Percentiles rank a stretch among this genome's conserved stretches.
These are phyloP conservation scores for Gymnocephalus cernua DNA, from an alignment of 2,113 vertebrate genomes.

Conservation along the genomic window DNA sequence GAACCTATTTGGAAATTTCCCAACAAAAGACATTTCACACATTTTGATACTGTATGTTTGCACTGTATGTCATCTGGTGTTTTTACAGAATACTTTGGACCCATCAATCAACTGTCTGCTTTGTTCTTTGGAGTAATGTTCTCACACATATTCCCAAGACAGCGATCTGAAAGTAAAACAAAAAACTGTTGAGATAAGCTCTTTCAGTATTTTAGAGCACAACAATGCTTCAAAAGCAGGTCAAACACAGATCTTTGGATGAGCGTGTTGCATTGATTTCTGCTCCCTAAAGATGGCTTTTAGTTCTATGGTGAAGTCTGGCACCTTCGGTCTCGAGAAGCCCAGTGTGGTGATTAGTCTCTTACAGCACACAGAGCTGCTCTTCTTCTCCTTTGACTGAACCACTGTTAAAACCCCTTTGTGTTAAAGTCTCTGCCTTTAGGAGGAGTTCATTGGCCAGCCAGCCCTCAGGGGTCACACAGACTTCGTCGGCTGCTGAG, in stretches of 20 bases:
- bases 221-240: conserved; percentile 53
- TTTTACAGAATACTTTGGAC: conserved; percentile 30
- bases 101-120: conserved; percentile 44
- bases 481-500: conserved; percentile 44
- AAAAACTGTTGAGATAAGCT: conserved; percentile 5
- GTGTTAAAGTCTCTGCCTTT: conserved; percentile 31
- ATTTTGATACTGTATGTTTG: conserved; percentile 12
- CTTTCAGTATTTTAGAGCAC: conserved; percentile 40
- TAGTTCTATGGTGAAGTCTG: conserved; percentile 37
- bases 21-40: not conserved
- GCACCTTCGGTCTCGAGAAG: conserved; percentile 28
- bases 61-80: conserved; percentile 16
- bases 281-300: conserved; percentile 54
- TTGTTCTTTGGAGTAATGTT: conserved; percentile 51
- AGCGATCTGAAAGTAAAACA: conserved; percentile 25
- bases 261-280: conserved; percentile 62
- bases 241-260: conserved; percentile 51
- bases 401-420: conserved; percentile 45
- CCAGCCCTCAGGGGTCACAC: conserved; percentile 52
- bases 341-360: conserved; percentile 48
- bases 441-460: conserved; percentile 58
- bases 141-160: conserved; percentile 49
- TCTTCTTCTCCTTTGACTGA: conserved; percentile 22
- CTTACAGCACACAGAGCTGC: conserved; percentile 19
- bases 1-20: conserved; percentile 26